These are phyloP conservation scores for Lutjanus erythropterus DNA, from an alignment of 2,113 vertebrate species.

Conservation along the genomic window DNA sequence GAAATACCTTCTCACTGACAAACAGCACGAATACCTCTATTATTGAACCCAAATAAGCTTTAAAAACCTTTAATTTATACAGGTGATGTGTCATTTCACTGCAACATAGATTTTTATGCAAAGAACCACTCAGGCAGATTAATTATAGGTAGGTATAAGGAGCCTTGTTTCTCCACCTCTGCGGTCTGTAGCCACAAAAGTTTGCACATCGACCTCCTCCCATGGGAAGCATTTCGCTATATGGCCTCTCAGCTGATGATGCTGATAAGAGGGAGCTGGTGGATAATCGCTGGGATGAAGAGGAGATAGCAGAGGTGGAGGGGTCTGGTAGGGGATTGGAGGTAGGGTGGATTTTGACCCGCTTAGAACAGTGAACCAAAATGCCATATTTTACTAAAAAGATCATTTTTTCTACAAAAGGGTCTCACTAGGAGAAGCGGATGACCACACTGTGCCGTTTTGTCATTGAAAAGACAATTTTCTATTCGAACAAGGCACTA, in stretches of 20 bases:
- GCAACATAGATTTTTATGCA: slow-evolving; percentile 21
- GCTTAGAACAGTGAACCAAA: slow-evolving; percentile 17
- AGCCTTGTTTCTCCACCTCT: not conserved
- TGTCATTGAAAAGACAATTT: slow-evolving; percentile 36
- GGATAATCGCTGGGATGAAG: slow-evolving; percentile 44
- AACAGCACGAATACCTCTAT: not conserved
- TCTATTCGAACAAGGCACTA: slow-evolving; percentile 23
- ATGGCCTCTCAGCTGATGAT: slow-evolving; percentile 42
- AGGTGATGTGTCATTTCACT: not conserved
- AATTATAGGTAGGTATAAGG: slow-evolving; percentile 16
- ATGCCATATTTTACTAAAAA: slow-evolving; percentile 22
- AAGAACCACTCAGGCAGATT: slow-evolving; percentile 3
- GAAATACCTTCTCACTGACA: not conserved
- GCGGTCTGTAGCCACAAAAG: slow-evolving; percentile 11
- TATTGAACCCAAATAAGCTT: not conserved
- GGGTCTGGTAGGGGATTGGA: slow-evolving; percentile 23
- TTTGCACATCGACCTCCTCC: slow-evolving; percentile 16
- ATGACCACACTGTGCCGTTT: slow-evolving; percentile 2
- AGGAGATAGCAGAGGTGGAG: slow-evolving; percentile 19
- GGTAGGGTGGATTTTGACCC: slow-evolving; percentile 24
- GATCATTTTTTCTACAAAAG: slow-evolving; percentile 22
- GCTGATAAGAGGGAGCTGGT: slow-evolving; percentile 47
- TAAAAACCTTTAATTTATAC: not conserved
- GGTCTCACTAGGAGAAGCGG: slow-evolving; percentile 4
- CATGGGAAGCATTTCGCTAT: slow-evolving; percentile 42